Conservation (phyloP, 2,888 invertebrate species). For the Dicycla oo region DNA sequence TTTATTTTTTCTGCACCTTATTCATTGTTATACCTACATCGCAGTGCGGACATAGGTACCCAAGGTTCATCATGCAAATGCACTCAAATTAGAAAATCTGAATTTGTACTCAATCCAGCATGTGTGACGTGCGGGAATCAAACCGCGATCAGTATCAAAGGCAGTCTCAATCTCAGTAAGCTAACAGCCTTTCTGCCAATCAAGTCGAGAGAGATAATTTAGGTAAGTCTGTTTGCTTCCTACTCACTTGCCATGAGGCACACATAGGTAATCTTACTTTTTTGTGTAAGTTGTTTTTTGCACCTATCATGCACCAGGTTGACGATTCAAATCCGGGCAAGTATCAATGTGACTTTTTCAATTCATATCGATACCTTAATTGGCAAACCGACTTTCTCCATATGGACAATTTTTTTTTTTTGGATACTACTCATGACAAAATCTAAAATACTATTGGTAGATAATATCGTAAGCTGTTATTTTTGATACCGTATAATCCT, state of each 20-base stretch:
- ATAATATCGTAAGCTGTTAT: no score
- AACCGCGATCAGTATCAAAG: constrained; percentile 4
- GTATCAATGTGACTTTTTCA: no score
- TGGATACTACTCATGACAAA: no score
- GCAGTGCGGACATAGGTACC: background rate
- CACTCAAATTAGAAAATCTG: background rate
- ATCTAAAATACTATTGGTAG: no score
- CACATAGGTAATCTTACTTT: background rate
- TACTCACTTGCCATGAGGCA: background rate
- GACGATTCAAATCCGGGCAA: no score
- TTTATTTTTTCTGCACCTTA: background rate
- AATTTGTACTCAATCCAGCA: background rate
- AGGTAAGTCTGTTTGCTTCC: constrained; percentile 11
- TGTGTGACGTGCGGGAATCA: constrained; percentile 1
- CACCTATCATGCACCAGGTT: no score
- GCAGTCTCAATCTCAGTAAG: constrained; percentile 23
- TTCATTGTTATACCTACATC: background rate
- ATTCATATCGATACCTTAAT: no score
- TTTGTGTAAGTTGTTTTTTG: no score
- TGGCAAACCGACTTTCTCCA: no score
- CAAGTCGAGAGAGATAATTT: constrained; percentile 12
- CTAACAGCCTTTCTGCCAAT: constrained; percentile 22
- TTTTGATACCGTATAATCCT: no score
- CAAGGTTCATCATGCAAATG: background rate
- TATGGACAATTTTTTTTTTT: no score